Conservation (phyloP, 92 coral and sea anemone genomes). For the Paramuricea clavata region DNA sequence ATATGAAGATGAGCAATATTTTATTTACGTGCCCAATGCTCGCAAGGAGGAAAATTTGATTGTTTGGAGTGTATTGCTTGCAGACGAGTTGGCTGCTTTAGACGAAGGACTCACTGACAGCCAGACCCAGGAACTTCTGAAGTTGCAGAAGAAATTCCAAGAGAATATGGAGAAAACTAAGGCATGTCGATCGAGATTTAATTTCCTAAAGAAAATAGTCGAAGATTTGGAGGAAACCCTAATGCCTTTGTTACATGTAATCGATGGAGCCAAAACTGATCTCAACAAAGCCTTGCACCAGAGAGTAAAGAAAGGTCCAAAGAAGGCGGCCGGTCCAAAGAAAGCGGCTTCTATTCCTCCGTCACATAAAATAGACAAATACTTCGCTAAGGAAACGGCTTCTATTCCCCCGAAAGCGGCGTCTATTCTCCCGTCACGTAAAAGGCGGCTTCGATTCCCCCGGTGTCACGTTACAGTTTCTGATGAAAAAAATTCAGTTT, state of each 20-base stretch:
- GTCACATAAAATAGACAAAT: not conserved
- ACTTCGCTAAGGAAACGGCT: no score
- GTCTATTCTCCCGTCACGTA: no score
- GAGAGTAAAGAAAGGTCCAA: no score
- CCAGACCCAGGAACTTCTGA: slow-evolving; percentile 2
- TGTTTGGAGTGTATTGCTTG: slow-evolving; percentile 71
- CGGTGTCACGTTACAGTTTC: no score
- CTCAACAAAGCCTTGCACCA: slow-evolving; percentile 32
- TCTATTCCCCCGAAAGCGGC: no score
- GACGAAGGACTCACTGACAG: slow-evolving; percentile 40
- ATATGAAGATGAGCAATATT: slow-evolving; percentile 39
- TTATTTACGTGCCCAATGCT: slow-evolving; percentile 70
- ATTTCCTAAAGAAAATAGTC: slow-evolving; percentile 7
- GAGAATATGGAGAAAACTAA: slow-evolving; percentile 33
- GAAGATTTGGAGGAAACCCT: slow-evolving; percentile 4
- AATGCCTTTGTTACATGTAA: slow-evolving; percentile 33
- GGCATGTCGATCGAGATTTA: slow-evolving; percentile 36
- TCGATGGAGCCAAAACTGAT: slow-evolving; percentile 33
- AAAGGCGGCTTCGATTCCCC: no score
- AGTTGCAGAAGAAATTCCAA: slow-evolving; percentile 29
- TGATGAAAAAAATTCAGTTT: no score
- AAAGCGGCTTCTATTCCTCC: not conserved
- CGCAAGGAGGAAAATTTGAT: slow-evolving; percentile 58
- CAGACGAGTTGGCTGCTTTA: slow-evolving; percentile 48
- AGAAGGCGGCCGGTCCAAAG: no score